Evolutionary conservation across 2,888 invertebrate genomes (phyloP), one percentile per base, ranked within the genome.

Genomic region (Andrena chrysosceles): DNA sequence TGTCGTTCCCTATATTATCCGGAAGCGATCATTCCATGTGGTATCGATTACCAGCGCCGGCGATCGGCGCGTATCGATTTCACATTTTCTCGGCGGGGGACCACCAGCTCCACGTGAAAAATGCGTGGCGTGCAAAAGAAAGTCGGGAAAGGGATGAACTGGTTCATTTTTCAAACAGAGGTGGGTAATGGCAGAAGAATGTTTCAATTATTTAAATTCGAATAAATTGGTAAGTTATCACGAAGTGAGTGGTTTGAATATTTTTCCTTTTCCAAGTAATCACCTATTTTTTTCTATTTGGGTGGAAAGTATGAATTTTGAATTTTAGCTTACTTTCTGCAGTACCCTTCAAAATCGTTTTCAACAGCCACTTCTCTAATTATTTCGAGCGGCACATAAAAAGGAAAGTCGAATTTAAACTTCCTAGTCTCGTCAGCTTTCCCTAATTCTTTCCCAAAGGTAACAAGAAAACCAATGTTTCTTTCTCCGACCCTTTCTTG

Each of bases 11-110:
- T n/a, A n/a, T 54, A 33, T 78, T 59, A 66, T 62, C 64, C 77
- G 82, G 77, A 84, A 84, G 66, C 33, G 68, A 67, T 56, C 56
- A 13, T 26, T 69, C 59, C 29, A 26, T 8, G 33, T n/a, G 35
- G 68, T 77, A 77, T 81, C 56, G 84, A 79, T 85, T 81, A 79
- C 74, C 7, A 48, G 33, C n/a, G 16, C 20, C n/a, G 35, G 66
- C 67, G 63, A 81, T 81, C 64, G 60, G 23, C 52, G 71, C 33
- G 60, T 75, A 68, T 80, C 77, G 69, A 77, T 81, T 83, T 74
- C 81, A 74, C 68, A 35, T 78, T 80, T 66, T 42, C 68, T 66
- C 62, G 26, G 52, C n/a, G n/a, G 13, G 10, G 60, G 52, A 49
- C 31, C 23, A 0, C 8, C 4, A 5, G 56, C 29, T 66, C 35